Evolutionary conservation across 2,888 invertebrate genomes (phyloP), one percentile per base, ranked within the genome.

Genomic region (Rhamnusium bicolor): DNA sequence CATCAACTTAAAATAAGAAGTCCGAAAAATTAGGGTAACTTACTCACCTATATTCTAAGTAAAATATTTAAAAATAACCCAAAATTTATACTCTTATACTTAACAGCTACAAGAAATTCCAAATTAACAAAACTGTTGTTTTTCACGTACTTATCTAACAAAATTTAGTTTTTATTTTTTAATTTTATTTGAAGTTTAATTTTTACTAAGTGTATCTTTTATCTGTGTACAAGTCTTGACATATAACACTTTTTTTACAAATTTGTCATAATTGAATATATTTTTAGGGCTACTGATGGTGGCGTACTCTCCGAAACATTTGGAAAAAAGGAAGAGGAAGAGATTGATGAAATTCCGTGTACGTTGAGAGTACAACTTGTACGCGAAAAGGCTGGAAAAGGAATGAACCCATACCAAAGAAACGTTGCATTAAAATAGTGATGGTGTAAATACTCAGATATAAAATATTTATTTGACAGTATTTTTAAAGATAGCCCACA

Each of bases 371-470:
- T 40, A n/a, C 53, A 53, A 18, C 0, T 32, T 24, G 63, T 61
- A 27, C 53, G 66, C 8, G 58, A 73, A 69, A 72, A 76, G 76
- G 73, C 72, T 74, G 69, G 63, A 62, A 29, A 61, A 71, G 68
- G 69, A 73, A 67, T 69, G 74, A 78, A 79, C 78, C 77, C 77
- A 80, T 80, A 83, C 83, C 83, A 83, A 83, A 83, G 83, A 82
- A 77, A 79, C 71, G 74, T 79, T 79, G 79, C 81, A 81, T 82
- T 81, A 82, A 62, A 71, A 70, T 63, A 75, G 72, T 69, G 75
- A 75, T 71, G 73, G 75, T 80, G 80, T 81, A 81, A 78, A 82
- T 81, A 82, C 79, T 82, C 81, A 79, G 73, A 71, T 69, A 51
- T 69, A 58, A 29, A 46, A 67, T 76, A 73, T 76, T 75, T 78